Evolutionary conservation across 2,888 invertebrate species (phyloP).

Genomic region (Clanis bilineata): DNA sequence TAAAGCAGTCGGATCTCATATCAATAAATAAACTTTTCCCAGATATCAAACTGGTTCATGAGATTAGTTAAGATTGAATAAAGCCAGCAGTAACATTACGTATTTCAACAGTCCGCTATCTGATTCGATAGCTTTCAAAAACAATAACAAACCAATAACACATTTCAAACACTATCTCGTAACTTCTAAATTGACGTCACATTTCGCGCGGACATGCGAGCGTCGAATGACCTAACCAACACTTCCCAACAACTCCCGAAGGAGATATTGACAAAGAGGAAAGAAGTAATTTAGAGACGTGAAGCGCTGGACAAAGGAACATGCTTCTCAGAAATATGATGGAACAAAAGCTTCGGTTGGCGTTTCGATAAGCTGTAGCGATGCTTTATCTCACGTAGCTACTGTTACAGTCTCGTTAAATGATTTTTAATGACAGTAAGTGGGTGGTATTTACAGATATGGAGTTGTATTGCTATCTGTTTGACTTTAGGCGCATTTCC

Average conservation of each 20-base stretch:
- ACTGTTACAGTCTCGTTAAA: neutral
- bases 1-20: too few relatives aligned
- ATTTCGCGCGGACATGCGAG: neutral
- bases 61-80: neutral
- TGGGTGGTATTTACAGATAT: neutral
- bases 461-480: too few relatives aligned
- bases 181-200: neutral
- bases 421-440: neutral
- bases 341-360: neutral
- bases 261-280: conserved; percentile 3
- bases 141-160: neutral
- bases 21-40: too few relatives aligned
- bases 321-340: conserved; percentile 4
- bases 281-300: neutral
- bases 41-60: neutral
- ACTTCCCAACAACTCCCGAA: neutral
- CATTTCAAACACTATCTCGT: neutral
- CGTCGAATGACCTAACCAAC: neutral
- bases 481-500: too few relatives aligned
- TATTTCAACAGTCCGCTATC: neutral
- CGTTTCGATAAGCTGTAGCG: neutral
- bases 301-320: neutral
- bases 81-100: neutral
- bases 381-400: neutral
- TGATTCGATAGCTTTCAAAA: neutral